phyloP scores from a whole-genome alignment of 2,113 vertebrate species.

The Pontoporia blainvillei region DNA sequence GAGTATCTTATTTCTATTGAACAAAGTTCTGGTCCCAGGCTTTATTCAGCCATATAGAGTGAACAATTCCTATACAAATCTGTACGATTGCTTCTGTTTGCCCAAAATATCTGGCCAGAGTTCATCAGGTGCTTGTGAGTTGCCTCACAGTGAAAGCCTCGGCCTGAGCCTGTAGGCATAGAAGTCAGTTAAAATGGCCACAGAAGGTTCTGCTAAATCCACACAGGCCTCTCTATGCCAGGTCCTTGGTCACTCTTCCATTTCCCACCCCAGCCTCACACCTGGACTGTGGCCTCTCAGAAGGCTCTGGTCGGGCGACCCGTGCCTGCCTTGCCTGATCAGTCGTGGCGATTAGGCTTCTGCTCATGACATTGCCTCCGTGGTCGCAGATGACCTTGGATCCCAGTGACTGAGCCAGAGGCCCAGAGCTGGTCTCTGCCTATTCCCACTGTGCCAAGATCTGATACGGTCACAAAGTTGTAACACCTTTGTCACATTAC shows the following conservation, averaged over 20 bases:
- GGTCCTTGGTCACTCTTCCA: neutral
- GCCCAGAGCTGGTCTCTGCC: neutral
- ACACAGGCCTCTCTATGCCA: rapidly evolving
- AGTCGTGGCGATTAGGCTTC: rapidly evolving
- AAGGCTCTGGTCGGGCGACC: neutral
- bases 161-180: neutral
- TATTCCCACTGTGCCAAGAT: neutral
- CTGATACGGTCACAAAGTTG: neutral
- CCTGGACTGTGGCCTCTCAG: neutral
- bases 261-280: neutral
- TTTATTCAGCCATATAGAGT: neutral
- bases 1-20: neutral
- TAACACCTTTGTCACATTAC: neutral
- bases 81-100: neutral
- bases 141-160: neutral
- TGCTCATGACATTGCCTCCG: neutral
- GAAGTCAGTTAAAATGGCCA: neutral
- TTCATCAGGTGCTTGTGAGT: neutral
- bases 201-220: neutral
- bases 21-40: neutral
- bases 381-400: neutral
- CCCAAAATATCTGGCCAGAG: neutral
- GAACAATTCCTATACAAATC: neutral
- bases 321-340: neutral
- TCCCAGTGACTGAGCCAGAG: neutral